Base-by-base conservation (phyloP, 2,113 vertebrate genomes). In the Gracilinanus agilis region DNA sequence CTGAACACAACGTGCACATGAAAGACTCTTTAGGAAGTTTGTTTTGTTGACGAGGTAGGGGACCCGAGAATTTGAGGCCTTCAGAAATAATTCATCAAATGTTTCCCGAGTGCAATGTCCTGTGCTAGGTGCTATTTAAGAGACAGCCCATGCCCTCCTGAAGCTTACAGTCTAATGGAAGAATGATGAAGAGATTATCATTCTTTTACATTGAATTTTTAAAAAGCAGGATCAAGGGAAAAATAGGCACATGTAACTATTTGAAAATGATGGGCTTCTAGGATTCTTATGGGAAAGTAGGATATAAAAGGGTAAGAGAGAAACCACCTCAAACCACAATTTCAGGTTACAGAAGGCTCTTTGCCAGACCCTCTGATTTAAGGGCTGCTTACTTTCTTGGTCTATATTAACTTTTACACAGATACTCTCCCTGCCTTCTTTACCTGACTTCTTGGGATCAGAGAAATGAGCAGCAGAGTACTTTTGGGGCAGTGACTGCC, bases 201-300 rank as follows among this genome's bases (percentile, higher is more conserved):
- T 55, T 49, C 53, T 56, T 89, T 5, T 54, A n/a, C 44, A 54
- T 89, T 2, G 13, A 34, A 56, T 9, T 95, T 93, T 75, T 27
- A n/a, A 91, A 53, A 90, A 92, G 88, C 25, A 83, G 92, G 67
- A 89, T 19, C 91, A 58, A 90, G 90, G 10, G 58, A 90, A 95
- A n/a, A 94, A 67, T 25, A 93, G 53, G 89, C 16, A 40, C 92
- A 54, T 9, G 8, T 91, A 55, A 49, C 56, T 24, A 94, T 90
- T 58, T 94, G 61, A 49, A 94, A 95, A 89, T 75, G 44, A 53
- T 24, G 90, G 3, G n/a, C 29, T 89, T 95, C 89, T 89, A 93
- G 53, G 53, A 67, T 5, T 34, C 34, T 75, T 44, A 5, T 89
- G 24, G 24, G 54, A 96, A 95, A 53, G 12, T 24, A 94, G 89